A percentile compares a stretch with the other conserved stretches of the same genome.
Conservation (phyloP, 2,888 invertebrate genomes). For the Melanargia galathea region DNA sequence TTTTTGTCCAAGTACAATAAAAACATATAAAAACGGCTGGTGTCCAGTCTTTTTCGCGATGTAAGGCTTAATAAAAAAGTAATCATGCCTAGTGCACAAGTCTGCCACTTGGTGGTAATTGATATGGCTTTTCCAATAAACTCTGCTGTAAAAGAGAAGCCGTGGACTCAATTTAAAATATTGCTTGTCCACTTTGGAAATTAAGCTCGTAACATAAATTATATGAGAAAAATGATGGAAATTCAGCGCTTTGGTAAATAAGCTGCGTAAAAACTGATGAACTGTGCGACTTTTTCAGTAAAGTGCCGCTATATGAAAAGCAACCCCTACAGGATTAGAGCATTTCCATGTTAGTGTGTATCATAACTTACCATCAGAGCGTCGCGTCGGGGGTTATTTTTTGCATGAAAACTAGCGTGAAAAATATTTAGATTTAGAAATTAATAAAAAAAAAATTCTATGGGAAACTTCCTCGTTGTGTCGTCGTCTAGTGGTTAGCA, state of each 20-base stretch:
- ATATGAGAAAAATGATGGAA: not conserved
- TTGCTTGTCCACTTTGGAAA: constrained; percentile 3
- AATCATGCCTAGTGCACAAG: constrained; percentile 18
- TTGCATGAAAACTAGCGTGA: too few relatives aligned
- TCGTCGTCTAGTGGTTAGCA: too few relatives aligned
- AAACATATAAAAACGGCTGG: not conserved
- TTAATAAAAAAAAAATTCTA: not conserved
- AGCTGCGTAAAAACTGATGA: not conserved
- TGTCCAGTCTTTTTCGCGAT: not conserved
- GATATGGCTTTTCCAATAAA: constrained; percentile 15
- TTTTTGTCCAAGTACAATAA: not conserved
- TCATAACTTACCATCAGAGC: constrained; percentile 2
- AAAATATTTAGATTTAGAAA: too few relatives aligned
- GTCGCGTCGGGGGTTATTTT: not conserved
- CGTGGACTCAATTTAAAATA: constrained; percentile 12
- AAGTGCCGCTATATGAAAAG: not conserved
- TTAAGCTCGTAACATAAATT: constrained; percentile 6
- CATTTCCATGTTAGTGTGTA: not conserved
- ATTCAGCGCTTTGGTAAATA: not conserved
- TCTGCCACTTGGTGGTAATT: constrained; percentile 12
- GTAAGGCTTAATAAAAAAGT: constrained; percentile 13
- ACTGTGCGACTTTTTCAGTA: not conserved
- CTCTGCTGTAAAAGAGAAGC: not conserved
- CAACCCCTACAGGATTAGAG: not conserved
- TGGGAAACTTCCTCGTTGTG: too few relatives aligned